A percentile compares a stretch with the other conserved stretches of the same genome.
Conservation (phyloP, 1,140 invertebrate species). For the Rhopalosiphum maidis region DNA sequence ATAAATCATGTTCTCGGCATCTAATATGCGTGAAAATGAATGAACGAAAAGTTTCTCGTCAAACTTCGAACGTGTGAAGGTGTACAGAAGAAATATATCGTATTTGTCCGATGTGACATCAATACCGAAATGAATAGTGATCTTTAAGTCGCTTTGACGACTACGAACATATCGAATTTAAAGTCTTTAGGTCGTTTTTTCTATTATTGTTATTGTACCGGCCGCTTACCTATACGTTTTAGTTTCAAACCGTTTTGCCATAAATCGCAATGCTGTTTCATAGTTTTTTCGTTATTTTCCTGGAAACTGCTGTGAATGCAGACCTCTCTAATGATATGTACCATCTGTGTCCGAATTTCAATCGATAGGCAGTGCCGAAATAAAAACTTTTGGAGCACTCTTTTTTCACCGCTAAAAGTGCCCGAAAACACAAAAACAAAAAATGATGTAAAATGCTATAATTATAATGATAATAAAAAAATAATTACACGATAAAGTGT, state of each 20-base stretch:
- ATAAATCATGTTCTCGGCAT: not conserved
- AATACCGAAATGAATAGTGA: conserved; percentile 7
- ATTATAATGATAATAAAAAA: not conserved
- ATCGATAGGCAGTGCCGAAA: not conserved
- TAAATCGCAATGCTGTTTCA: not conserved
- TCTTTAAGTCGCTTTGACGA: not conserved
- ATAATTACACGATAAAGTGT: not conserved
- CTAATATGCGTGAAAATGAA: not conserved
- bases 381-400: not conserved
- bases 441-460: not conserved
- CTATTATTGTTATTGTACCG: not conserved
- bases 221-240: not conserved
- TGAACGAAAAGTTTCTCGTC: not conserved
- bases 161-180: not conserved
- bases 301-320: not conserved
- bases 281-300: not conserved
- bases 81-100: not conserved
- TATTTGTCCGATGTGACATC: not conserved
- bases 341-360: not conserved
- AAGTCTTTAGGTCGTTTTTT: not conserved
- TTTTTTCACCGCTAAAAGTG: not conserved
- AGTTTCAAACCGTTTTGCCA: not conserved
- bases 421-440: not conserved
- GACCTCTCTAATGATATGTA: not conserved
- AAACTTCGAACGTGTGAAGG: not conserved